These are phyloP conservation scores for Eupithecia subumbrata DNA, from an alignment of 2,888 invertebrate species.

Conservation along the genomic window DNA sequence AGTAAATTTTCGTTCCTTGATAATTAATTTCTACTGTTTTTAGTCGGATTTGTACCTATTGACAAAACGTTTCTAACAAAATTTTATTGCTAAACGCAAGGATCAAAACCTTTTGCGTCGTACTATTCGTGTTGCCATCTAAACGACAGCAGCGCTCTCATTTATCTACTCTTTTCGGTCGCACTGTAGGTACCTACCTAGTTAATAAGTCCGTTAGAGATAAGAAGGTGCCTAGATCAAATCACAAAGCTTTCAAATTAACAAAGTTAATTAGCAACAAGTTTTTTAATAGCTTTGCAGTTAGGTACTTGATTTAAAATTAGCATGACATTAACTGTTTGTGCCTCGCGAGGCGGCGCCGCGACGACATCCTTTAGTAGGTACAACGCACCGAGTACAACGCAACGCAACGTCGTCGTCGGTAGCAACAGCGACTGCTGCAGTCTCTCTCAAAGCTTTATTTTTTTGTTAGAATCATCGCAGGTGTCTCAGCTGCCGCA, in stretches of 20 bases:
- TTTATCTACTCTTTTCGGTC: too few relatives aligned
- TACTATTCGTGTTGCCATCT: too few relatives aligned
- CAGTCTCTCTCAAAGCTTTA: neutral
- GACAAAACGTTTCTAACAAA: too few relatives aligned
- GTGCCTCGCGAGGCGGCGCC: neutral
- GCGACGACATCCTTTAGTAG: neutral
- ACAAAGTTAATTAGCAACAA: slow-evolving; percentile 6
- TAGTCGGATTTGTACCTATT: too few relatives aligned
- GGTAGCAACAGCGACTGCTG: neutral
- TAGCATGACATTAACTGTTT: neutral
- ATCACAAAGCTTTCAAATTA: neutral
- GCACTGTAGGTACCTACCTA: neutral
- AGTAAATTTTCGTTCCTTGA: too few relatives aligned
- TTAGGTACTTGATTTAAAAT: neutral
- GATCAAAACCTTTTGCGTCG: too few relatives aligned
- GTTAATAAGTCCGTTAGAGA: neutral
- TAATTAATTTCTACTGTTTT: too few relatives aligned
- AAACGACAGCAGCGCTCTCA: too few relatives aligned
- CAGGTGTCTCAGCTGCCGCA: neutral
- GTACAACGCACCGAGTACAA: neutral
- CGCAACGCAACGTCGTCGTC: neutral
- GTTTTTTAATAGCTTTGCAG: neutral
- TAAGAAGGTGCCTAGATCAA: neutral
- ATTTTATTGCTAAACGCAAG: too few relatives aligned
- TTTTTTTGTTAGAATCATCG: neutral